Conservation (phyloP, 2,113 vertebrate genomes). For the Toxostoma redivivum region DNA sequence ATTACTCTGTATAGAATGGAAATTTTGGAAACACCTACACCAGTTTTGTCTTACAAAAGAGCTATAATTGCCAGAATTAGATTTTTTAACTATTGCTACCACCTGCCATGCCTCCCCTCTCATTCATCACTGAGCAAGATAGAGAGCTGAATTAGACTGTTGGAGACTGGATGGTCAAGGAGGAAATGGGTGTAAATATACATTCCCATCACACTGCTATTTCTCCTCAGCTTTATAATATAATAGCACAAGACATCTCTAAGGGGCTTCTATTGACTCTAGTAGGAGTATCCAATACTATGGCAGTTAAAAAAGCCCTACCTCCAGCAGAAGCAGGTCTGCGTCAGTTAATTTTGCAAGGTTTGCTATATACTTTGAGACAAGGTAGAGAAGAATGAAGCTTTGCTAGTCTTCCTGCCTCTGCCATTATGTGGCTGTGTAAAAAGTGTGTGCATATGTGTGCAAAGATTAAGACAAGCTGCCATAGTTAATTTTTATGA, state of each 20-base stretch:
- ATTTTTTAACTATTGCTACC: rapidly evolving
- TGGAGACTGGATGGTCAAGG: background rate
- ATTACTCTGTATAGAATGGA: background rate
- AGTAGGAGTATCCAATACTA: background rate
- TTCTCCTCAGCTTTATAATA: background rate
- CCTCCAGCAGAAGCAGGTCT: background rate
- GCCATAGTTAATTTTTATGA: background rate
- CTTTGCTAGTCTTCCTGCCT: background rate
- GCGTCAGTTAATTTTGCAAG: background rate
- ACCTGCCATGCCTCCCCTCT: background rate
- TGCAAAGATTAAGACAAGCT: background rate
- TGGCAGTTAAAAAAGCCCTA: background rate
- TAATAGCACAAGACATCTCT: background rate
- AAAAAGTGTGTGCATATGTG: background rate
- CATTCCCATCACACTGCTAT: background rate
- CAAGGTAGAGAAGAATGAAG: rapidly evolving
- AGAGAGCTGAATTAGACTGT: background rate
- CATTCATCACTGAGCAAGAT: background rate
- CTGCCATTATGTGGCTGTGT: background rate
- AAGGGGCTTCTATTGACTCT: background rate
- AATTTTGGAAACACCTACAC: background rate
- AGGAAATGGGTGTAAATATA: background rate
- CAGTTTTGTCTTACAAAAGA: background rate
- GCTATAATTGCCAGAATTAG: background rate
- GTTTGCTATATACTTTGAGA: background rate